phyloP scores from a whole-genome alignment of 1,140 invertebrate species.

The Anthonomus grandis region DNA sequence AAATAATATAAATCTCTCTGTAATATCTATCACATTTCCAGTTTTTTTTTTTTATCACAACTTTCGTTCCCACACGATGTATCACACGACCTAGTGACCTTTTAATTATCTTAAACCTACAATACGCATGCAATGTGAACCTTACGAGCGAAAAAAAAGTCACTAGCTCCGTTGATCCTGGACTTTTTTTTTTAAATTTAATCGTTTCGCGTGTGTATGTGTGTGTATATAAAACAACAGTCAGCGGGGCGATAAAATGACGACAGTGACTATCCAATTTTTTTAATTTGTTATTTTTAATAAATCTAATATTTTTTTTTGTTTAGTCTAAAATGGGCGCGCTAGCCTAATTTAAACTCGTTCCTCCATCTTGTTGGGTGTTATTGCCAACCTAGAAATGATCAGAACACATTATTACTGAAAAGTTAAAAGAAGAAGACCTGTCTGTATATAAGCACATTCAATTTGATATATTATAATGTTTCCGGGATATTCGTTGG shows the following conservation, averaged over 20 bases:
- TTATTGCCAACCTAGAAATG: slow-evolving; percentile 44
- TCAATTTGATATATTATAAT: too few species aligned
- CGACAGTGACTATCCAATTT: slow-evolving; percentile 40
- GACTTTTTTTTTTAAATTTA: too few species aligned
- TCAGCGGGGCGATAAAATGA: slow-evolving; percentile 31
- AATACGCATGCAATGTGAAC: not conserved
- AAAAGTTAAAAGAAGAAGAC: too few species aligned
- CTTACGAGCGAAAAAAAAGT: slow-evolving; percentile 10
- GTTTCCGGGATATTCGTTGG: too few species aligned
- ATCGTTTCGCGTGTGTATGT: too few species aligned
- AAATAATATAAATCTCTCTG: slow-evolving; percentile 28
- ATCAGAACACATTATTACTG: too few species aligned
- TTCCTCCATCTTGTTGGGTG: slow-evolving; percentile 42
- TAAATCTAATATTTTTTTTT: slow-evolving; percentile 43
- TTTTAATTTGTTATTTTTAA: slow-evolving; percentile 46
- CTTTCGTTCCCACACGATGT: slow-evolving; percentile 9
- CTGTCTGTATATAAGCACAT: too few species aligned
- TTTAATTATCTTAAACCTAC: not conserved
- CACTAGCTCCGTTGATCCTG: slow-evolving; percentile 17
- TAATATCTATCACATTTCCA: slow-evolving; percentile 27
- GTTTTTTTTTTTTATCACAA: slow-evolving; percentile 30
- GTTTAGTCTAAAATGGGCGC: slow-evolving; percentile 42
- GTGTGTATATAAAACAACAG: too few species aligned
- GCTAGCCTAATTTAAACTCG: slow-evolving; percentile 45
- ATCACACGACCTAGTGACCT: slow-evolving; percentile 16